These are phyloP conservation scores for Aphyosemion australe DNA, from an alignment of 2,113 vertebrate species.

Conservation along the genomic window DNA sequence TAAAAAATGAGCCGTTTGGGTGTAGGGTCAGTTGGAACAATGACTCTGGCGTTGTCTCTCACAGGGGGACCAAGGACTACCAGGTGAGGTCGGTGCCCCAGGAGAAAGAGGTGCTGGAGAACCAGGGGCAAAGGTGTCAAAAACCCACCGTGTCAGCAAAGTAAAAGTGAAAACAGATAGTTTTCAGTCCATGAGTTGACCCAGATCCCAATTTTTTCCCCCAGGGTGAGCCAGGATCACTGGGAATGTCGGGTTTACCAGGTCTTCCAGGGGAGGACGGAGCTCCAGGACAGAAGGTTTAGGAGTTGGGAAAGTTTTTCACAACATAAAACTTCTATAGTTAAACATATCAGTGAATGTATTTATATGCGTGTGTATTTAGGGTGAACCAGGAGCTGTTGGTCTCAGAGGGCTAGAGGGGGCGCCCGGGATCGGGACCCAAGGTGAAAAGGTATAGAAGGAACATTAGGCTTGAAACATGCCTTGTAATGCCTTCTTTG, in stretches of 20 bases:
- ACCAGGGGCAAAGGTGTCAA: constrained; percentile 79
- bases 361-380: constrained; percentile 11
- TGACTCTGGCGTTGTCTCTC: neutral
- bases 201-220: constrained; percentile 5
- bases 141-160: neutral
- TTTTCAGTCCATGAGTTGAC: neutral
- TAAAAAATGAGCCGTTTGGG: no score
- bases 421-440: constrained; percentile 81
- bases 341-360: neutral
- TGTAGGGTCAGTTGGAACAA: no score
- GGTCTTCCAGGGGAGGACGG: constrained; percentile 87
- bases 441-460: constrained; percentile 85
- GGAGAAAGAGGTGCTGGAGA: constrained; percentile 84
- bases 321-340: no score
- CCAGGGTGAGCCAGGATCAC: constrained; percentile 84
- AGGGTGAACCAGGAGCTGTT: constrained; percentile 85
- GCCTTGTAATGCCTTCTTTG: neutral
- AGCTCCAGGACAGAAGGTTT: constrained; percentile 86
- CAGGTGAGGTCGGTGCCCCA: constrained; percentile 81
- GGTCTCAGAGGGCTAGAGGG: constrained; percentile 86
- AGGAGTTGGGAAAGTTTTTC: neutral
- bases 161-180: neutral
- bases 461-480: neutral
- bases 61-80: constrained; percentile 84
- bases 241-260: constrained; percentile 82